phyloP scores from a whole-genome alignment of 2,113 vertebrate genomes.

The Crotalus horridus region DNA sequence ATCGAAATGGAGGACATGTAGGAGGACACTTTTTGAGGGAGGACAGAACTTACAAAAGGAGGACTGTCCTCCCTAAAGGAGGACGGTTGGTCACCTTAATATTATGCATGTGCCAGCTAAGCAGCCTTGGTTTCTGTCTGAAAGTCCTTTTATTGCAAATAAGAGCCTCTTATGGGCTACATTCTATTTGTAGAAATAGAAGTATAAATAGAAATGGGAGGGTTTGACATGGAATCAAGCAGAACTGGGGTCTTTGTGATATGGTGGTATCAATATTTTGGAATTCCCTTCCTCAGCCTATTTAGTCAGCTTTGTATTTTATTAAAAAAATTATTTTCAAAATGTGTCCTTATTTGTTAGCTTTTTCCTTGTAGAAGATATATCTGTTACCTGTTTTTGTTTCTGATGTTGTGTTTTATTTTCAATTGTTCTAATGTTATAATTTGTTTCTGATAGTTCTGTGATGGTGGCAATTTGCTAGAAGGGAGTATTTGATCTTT shows the following conservation, averaged over 20 bases:
- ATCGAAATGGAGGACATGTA: too few species aligned
- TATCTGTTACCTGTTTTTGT: neutral
- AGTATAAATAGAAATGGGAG: neutral
- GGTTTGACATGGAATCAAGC: neutral
- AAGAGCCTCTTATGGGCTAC: neutral
- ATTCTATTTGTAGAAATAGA: neutral
- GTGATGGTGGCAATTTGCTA: neutral
- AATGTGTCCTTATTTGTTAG: neutral
- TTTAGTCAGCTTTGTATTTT: neutral
- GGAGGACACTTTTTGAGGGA: too few species aligned
- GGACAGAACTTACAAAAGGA: too few species aligned
- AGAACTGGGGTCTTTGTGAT: neutral
- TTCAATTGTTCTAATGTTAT: neutral
- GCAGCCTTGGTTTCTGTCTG: neutral
- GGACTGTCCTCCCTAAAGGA: too few species aligned
- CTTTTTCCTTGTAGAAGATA: neutral
- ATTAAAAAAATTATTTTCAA: neutral
- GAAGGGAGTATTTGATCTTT: neutral
- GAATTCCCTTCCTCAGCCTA: neutral
- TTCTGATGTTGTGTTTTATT: neutral
- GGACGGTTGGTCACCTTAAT: too few species aligned
- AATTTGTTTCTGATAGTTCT: neutral
- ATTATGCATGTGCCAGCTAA: neutral
- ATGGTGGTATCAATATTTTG: neutral
- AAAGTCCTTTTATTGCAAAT: neutral